Evolutionary conservation across 2,888 invertebrate genomes (phyloP), one percentile per base, ranked within the genome.

Genomic region (Synergus gifuensis): DNA sequence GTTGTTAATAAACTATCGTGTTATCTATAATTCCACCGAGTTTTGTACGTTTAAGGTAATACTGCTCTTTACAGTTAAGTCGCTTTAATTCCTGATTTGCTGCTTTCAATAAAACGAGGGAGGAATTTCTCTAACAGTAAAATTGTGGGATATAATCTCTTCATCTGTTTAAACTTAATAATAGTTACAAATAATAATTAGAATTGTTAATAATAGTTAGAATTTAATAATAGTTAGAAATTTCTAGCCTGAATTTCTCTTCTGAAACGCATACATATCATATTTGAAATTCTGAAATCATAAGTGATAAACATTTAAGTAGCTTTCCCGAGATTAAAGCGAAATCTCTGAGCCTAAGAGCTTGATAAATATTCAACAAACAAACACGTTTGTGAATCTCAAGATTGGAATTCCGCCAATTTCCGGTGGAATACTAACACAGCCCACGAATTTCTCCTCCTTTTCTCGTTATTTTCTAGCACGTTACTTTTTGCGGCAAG

Each of bases 301-400:
- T 11, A 60, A 60, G 18, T 18, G 60, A 60, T 60, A 60, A 60
- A 22, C 11, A 22, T 4, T 22, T 60, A 22, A 60, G 60, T 60
- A 60, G 5, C 18, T 60, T 18, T 60, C 60, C 1, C 18, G 49
- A 69, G 69, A 69, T 69, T 69, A 69, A 28, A 49, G 69, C 46
- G 49, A 69, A 69, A 69, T 69, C 28, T 49, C 16, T 28, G 5
- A 60, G 11, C 22, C n/a, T 36, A 49, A 69, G 36, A 69, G 69
- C 44, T 67, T 44, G 46, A 60, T 60, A 60, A 28, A 60, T 22
- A 60, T 60, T 22, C 22, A 60, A 60, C 5, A 73, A 49, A 73
- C 36, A 73, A 73, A 73, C 69, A 28, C 54, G 69, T 73, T 54
- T 73, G n/a, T 73, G 22, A 73, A 73, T 49, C 49, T n/a, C 36